These are phyloP conservation scores for Cyprinodon brontotheroides DNA, from an alignment of 2,113 vertebrate species.

Conservation along the genomic window DNA sequence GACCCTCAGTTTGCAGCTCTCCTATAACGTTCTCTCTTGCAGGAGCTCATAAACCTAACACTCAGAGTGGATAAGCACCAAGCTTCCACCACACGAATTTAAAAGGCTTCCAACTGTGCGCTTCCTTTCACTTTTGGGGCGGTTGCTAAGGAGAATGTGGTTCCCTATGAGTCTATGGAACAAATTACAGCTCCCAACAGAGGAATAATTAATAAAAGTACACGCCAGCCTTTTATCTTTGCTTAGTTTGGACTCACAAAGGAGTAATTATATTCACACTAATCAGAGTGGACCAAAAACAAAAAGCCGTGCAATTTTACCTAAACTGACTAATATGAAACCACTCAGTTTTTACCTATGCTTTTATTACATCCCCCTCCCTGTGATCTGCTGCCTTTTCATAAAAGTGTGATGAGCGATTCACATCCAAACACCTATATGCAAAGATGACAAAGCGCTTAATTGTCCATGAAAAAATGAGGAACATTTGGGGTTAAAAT, in stretches of 20 bases:
- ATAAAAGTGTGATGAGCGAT: not conserved
- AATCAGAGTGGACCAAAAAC: constrained; percentile 13
- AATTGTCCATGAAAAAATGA: not conserved
- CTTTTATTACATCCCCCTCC: not conserved
- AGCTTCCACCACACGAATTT: constrained; percentile 21
- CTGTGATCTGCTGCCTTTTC: not conserved
- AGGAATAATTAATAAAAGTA: constrained; percentile 11
- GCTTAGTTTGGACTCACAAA: constrained; percentile 12
- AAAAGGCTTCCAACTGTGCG: not conserved
- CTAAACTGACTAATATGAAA: constrained; percentile 10
- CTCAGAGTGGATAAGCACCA: constrained; percentile 11
- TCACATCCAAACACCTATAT: not conserved
- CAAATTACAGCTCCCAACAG: constrained; percentile 12
- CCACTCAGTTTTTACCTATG: not conserved
- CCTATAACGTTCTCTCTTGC: constrained; percentile 30
- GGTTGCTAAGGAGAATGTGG: constrained; percentile 47
- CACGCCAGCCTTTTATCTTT: not conserved
- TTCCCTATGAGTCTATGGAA: constrained; percentile 24
- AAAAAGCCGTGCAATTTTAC: constrained; percentile 7
- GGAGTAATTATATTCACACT: constrained; percentile 6
- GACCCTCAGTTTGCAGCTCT: constrained; percentile 29
- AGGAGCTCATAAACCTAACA: constrained; percentile 4
- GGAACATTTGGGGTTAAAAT: not conserved
- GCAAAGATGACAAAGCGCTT: not conserved
- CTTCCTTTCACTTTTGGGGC: constrained; percentile 12